Conservation (phyloP, 2,888 invertebrate genomes). For the Drosophila percnosoma region DNA sequence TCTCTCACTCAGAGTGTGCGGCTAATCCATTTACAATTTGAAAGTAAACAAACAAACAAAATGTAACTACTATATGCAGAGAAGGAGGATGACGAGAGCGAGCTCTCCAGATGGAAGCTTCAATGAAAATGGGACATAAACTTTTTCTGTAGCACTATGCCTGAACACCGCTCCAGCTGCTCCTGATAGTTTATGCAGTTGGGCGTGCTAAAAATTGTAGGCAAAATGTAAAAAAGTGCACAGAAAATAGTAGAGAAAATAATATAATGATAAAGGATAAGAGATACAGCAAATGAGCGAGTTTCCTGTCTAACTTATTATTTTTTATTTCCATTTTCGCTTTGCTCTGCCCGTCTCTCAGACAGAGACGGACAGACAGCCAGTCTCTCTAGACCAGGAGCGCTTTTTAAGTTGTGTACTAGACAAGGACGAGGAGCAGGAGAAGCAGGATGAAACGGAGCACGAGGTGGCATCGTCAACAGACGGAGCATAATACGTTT, state of each 20-base stretch:
- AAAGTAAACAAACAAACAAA: constrained; percentile 78
- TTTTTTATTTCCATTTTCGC: background rate
- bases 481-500: constrained; percentile 17
- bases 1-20: constrained; percentile 31
- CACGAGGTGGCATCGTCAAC: background rate
- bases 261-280: constrained; percentile 23
- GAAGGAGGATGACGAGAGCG: background rate
- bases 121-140: constrained; percentile 65
- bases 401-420: constrained; percentile 13
- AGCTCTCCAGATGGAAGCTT: constrained; percentile 47
- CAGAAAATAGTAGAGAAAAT: background rate
- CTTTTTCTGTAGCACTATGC: constrained; percentile 39
- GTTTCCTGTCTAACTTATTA: constrained; percentile 27
- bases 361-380: background rate
- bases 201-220: constrained; percentile 24
- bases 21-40: constrained; percentile 78
- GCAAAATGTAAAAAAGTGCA: constrained; percentile 11
- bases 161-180: constrained; percentile 22
- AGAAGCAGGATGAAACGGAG: background rate
- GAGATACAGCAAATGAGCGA: constrained; percentile 29
- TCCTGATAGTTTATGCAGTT: constrained; percentile 32
- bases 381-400: constrained; percentile 23
- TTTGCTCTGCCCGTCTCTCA: constrained; percentile 14
- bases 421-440: background rate
- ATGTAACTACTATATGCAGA: constrained; percentile 49